Evolutionary conservation across 92 coral and sea anemone species (phyloP).

Genomic region (Paragorgia papillata): DNA sequence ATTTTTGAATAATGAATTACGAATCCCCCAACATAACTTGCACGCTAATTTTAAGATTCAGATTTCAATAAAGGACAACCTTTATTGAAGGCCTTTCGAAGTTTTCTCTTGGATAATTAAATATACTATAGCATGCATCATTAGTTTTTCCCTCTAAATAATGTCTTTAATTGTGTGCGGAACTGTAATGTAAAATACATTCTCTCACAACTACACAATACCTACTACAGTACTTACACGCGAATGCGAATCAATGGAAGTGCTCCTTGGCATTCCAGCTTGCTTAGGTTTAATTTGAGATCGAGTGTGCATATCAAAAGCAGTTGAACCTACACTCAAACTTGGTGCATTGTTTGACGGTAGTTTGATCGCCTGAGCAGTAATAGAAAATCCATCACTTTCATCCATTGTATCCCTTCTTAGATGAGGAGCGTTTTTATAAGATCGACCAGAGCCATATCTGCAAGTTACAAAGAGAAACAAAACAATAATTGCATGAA

Average conservation of each 20-base stretch:
- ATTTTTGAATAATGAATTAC: too few species aligned
- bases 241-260: neutral
- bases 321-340: neutral
- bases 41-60: too few species aligned
- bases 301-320: neutral
- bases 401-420: neutral
- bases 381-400: neutral
- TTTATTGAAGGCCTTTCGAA: too few species aligned
- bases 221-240: neutral
- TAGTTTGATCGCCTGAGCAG: constrained; percentile 25
- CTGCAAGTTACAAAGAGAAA: neutral
- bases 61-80: too few species aligned
- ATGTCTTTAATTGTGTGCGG: too few species aligned
- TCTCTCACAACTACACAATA: neutral
- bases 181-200: too few species aligned
- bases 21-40: too few species aligned
- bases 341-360: neutral
- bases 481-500: neutral
- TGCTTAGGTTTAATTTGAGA: neutral
- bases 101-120: too few species aligned
- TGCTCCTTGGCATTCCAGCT: constrained; percentile 4
- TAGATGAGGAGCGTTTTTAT: neutral
- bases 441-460: constrained; percentile 1
- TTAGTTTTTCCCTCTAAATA: too few species aligned
- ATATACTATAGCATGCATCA: too few species aligned